phyloP scores from a whole-genome alignment of 2,888 invertebrate genomes.

The Willowsia nigromaculata region DNA sequence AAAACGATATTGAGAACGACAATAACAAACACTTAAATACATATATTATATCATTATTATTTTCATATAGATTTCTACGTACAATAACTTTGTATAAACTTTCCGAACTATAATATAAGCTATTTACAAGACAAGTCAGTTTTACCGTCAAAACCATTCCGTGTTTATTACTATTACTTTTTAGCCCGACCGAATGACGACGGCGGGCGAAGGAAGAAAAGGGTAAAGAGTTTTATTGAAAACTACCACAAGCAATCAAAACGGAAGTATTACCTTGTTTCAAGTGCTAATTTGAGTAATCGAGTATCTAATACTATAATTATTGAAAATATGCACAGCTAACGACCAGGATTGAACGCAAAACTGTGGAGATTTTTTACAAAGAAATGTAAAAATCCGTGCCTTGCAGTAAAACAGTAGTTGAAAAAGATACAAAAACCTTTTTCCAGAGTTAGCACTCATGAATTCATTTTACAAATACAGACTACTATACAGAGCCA shows the following conservation, averaged over 20 bases:
- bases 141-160: conserved; percentile 43
- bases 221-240: neutral
- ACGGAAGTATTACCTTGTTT: neutral
- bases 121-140: conserved; percentile 52
- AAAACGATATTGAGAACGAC: conserved; percentile 22
- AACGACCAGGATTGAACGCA: neutral
- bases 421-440: neutral
- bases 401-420: neutral
- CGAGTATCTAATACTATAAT: neutral
- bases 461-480: conserved; percentile 9
- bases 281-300: too few species aligned
- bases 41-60: neutral
- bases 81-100: conserved; percentile 24
- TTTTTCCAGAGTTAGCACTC: conserved; percentile 11
- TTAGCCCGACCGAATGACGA: neutral
- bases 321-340: neutral
- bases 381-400: conserved; percentile 7
- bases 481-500: conserved; percentile 2
- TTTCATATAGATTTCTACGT: conserved; percentile 19
- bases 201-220: neutral
- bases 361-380: neutral
- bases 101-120: conserved; percentile 32
- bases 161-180: neutral
- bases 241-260: neutral
- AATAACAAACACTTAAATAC: conserved; percentile 10